Evolutionary conservation across 2,113 vertebrate species (phyloP).

Genomic region (Diadophis punctatus): DNA sequence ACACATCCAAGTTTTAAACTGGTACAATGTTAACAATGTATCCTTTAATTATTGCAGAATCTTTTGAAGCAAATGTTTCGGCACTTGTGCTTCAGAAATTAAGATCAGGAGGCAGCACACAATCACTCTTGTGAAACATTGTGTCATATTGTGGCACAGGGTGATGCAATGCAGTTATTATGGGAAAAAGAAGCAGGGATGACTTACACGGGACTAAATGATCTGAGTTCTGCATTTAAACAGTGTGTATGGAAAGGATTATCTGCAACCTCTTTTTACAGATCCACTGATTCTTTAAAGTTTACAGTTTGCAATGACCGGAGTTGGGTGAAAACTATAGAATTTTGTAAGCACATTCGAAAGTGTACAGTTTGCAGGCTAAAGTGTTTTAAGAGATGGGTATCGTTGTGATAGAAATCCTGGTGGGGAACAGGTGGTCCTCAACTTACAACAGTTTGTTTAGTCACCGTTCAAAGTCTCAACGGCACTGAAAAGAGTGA

Average conservation of each 20-base stretch:
- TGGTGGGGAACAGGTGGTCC: not conserved
- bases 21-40: not conserved
- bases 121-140: not conserved
- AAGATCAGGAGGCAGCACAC: not conserved
- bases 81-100: not conserved
- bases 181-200: too few relatives aligned
- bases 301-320: not conserved
- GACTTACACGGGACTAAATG: not conserved
- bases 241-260: too few relatives aligned
- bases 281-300: not conserved
- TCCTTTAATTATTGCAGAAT: not conserved
- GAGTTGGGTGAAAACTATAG: not conserved
- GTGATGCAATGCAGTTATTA: not conserved
- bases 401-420: not conserved
- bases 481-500: not conserved
- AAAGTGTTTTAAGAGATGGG: not conserved
- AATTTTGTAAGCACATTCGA: not conserved
- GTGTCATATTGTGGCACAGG: not conserved
- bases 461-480: not conserved
- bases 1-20: not conserved
- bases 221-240: not conserved
- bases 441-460: not conserved
- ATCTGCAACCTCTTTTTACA: not conserved
- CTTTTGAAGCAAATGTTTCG: not conserved
- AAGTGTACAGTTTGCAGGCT: not conserved